Conservation (phyloP, 2,797 vertebrate genomes). For the Pelochelys cantorii region DNA sequence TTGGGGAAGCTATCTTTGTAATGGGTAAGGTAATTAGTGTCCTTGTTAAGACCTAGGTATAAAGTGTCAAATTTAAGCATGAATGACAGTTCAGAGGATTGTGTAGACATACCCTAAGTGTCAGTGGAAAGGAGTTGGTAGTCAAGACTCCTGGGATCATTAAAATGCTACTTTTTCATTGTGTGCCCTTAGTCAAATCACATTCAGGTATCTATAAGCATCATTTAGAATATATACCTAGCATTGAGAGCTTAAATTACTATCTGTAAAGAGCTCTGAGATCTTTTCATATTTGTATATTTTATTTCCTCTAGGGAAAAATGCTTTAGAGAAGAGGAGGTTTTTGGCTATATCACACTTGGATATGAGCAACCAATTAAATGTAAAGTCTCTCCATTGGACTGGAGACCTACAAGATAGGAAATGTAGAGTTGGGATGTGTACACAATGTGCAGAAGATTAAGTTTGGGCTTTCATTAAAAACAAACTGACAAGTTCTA, state of each 20-base stretch:
- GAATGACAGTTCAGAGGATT: too few species aligned
- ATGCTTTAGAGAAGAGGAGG: fast-evolving
- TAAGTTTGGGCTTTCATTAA: not conserved
- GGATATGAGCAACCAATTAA: not conserved
- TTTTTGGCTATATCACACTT: not conserved
- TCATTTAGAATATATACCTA: not conserved
- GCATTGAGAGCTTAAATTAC: not conserved
- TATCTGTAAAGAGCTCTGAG: not conserved
- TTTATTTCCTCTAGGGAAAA: not conserved
- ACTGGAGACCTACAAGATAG: not conserved
- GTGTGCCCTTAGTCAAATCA: fast-evolving
- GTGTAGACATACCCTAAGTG: not conserved
- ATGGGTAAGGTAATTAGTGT: too few species aligned
- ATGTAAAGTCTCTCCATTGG: not conserved
- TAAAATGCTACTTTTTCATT: not conserved
- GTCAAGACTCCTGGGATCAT: not conserved
- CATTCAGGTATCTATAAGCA: not conserved
- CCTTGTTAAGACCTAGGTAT: too few species aligned
- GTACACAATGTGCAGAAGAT: not conserved
- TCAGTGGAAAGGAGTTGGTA: not conserved
- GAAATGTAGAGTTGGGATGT: not conserved
- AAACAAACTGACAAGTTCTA: not conserved
- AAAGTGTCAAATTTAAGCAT: too few species aligned
- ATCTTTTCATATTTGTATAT: not conserved
- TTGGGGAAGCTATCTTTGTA: too few species aligned